Evolutionary conservation across 2,113 vertebrate genomes (phyloP), one percentile per base, ranked within the genome.

Genomic region (Heloderma charlesbogerti): DNA sequence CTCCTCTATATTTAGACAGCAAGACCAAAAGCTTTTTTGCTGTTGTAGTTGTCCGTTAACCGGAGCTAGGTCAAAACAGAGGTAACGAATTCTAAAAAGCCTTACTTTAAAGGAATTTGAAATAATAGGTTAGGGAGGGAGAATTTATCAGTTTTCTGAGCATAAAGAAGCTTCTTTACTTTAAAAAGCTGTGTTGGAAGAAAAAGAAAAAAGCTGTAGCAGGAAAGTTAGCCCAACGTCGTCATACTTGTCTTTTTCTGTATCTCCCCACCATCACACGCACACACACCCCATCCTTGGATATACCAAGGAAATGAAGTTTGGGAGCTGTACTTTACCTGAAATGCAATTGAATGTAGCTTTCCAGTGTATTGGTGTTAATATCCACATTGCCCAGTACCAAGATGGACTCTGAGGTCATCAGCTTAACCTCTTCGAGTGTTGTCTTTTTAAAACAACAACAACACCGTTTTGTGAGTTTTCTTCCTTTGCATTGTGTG

Each of bases 1-100:
- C 6, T 67, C 67, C 75, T 80, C 77, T 80, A 31, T 79, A 48
- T 79, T 79, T 88, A 88, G 75, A 79, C 57, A 67, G 75, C 69
- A 74, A 57, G 69, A 48, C 87, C 60, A 88, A 88, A 80, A n/a
- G 40, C 75, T 67, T 79, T 66, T 51, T 51, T 51, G 3, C 8
- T 29, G 13, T 45, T 40, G 37, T n/a, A n/a, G n/a, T 66, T 88
- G 75, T 31, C 86, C 20, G 86, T 48, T 88, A 80, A 80, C 40
- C 60, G n/a, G 20, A 67, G 40, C 31, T 48, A 25, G 40, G 40
- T 67, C 27, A 6, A 67, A 79, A 66, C 48, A 51, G 57, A 80
- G 40, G 40, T 22, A 25, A 13, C 6, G 3, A 67, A 43, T 84
- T n/a, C 37, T 40, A 84, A 45, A 84, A 22, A 63, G 54, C 34